phyloP scores from a whole-genome alignment of 2,113 vertebrate genomes.

The Fregetta grallaria region DNA sequence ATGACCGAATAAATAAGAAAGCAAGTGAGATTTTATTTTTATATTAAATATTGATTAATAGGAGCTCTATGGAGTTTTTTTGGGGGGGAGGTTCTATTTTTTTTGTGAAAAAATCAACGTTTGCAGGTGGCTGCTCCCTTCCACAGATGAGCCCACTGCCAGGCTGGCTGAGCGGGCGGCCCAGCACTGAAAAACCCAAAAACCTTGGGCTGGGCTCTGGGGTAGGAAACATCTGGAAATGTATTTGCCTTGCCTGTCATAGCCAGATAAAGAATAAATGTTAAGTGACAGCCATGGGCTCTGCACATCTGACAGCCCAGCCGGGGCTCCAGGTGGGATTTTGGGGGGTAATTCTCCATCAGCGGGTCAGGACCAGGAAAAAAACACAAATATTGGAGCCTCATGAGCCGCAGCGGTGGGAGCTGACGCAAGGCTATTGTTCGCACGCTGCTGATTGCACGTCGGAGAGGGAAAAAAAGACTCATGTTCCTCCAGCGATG shows the following conservation, averaged over 20 bases:
- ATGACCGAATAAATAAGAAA: background rate
- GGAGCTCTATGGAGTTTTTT: background rate
- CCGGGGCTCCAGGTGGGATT: constrained; percentile 77
- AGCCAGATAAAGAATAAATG: constrained; percentile 54
- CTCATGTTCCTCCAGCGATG: background rate
- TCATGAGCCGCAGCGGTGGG: background rate
- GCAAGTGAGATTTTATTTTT: background rate
- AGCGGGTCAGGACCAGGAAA: constrained; percentile 48
- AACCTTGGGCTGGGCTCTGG: background rate
- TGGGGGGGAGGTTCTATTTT: background rate
- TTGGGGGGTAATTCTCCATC: constrained; percentile 11
- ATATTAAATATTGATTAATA: background rate
- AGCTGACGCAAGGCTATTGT: constrained; percentile 79
- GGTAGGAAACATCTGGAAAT: constrained; percentile 91
- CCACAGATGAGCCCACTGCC: background rate
- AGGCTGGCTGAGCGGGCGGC: accelerated
- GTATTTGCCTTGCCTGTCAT: constrained; percentile 5
- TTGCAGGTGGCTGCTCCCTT: background rate
- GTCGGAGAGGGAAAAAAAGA: background rate
- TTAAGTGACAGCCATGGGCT: background rate
- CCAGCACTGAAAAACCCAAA: background rate
- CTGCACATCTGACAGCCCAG: constrained; percentile 18
- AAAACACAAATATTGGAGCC: background rate
- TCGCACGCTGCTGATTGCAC: background rate
- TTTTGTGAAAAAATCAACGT: accelerated